Base-by-base conservation (phyloP, 2,113 vertebrate species). In the Odontesthes bonariensis region DNA sequence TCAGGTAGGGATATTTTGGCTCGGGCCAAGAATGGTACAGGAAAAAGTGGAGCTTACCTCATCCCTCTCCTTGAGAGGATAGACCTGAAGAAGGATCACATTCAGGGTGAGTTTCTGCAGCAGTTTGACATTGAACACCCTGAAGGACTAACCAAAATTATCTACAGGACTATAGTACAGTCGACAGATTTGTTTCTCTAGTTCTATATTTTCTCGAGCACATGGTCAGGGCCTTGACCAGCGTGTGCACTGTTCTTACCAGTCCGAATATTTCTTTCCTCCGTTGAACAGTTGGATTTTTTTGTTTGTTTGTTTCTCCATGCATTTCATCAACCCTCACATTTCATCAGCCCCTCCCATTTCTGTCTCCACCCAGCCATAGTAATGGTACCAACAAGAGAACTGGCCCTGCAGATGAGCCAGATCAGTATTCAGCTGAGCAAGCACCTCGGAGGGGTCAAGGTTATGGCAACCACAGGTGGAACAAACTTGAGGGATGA, bases 31-130 rank as follows among this genome's bases (percentile, higher is more conserved):
- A 94, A 94, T 56, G 93, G 93, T 70, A 94, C 93, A 11, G 93
- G 93, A 49, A 94, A 94, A 82, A 94, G 93, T 65, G 92, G 92
- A 46, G 93, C 93, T 78, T 94, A 93, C 89, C 93, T 94, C 88
- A 94, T 94, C 63, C 93, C 93, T 69, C 85, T 94, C 11, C 79
- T 94, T 59, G 93, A 94, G 85, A 91, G 87, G 62, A 89, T 94
- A 68, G 92, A 94, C 75, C 80, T 93, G 65, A 94, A 92, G 77
- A 94, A 93, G 77, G 90, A 92, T 85, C 63, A 90, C 60, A 89
- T 94, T 47, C 93, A 94, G 77, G 93, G 93, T 94, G 73, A 85
- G 88, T 44, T 57, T 46, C 33, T 14, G n/a, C 31, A 19, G 46
- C 17, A 49, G 17, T 49, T 6, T n/a, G 46, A 19, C 17, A 8